A percentile compares a stretch with the other conserved stretches of the same genome.
Conservation (phyloP, 1,140 invertebrate species). For the Lasaia peninsularis region DNA sequence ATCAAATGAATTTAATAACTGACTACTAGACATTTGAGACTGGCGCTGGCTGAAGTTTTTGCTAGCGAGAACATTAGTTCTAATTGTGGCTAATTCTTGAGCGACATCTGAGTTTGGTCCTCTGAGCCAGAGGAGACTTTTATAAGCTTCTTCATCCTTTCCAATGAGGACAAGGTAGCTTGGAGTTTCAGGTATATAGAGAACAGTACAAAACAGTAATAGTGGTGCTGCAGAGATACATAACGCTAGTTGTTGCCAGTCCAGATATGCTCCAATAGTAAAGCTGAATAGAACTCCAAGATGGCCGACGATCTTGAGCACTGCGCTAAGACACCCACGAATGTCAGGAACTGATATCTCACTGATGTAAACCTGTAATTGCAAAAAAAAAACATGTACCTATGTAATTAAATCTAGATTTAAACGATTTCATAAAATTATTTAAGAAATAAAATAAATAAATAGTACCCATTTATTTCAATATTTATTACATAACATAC, state of each 20-base stretch:
- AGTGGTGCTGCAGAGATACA: conserved; percentile 85
- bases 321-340: conserved; percentile 90
- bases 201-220: conserved; percentile 77
- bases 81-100: conserved; percentile 83
- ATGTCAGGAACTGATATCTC: conserved; percentile 94
- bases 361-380: conserved; percentile 90
- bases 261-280: conserved; percentile 88
- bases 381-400: no score
- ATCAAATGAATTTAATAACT: conserved; percentile 57
- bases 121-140: conserved; percentile 86
- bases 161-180: conserved; percentile 81
- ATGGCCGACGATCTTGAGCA: conserved; percentile 91
- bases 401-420: no score
- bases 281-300: conserved; percentile 91
- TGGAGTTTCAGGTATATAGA: conserved; percentile 85
- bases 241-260: conserved; percentile 90
- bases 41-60: conserved; percentile 73
- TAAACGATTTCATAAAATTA: no score
- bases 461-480: no score
- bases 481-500: no score
- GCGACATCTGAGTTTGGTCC: conserved; percentile 86
- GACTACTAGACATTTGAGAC: conserved; percentile 64
- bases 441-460: no score
- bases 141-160: conserved; percentile 83
- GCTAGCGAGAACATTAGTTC: conserved; percentile 81